phyloP scores from a whole-genome alignment of 2,113 vertebrate species.

The Tachysurus vachellii region DNA sequence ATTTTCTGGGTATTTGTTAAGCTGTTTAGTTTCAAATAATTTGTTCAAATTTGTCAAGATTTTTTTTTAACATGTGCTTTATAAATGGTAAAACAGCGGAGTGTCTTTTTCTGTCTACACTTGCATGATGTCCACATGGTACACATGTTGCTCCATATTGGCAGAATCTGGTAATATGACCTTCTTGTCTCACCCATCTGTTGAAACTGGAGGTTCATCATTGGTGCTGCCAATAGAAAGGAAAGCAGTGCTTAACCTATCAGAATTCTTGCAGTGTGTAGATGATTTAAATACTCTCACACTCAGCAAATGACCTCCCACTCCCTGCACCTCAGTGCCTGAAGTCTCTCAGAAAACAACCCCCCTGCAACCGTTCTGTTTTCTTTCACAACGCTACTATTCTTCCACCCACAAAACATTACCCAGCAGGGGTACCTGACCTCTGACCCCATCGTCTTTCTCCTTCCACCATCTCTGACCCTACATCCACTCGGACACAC shows the following conservation, averaged over 20 bases:
- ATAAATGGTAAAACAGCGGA: not conserved
- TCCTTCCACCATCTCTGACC: constrained; percentile 54
- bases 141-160: constrained; percentile 24
- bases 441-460: constrained; percentile 61
- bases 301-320: constrained; percentile 1
- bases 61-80: not conserved
- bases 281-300: not conserved
- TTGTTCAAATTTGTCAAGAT: not conserved
- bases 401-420: constrained; percentile 62
- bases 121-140: not conserved
- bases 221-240: not conserved
- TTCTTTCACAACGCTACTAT: constrained; percentile 60
- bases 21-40: not conserved
- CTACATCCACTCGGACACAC: constrained; percentile 43
- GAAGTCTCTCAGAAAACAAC: constrained; percentile 31
- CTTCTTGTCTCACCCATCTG: not conserved
- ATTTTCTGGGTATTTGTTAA: not conserved
- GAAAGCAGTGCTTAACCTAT: not conserved
- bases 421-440: constrained; percentile 57
- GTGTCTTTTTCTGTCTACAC: not conserved
- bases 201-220: not conserved
- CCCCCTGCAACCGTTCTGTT: constrained; percentile 43
- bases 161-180: not conserved
- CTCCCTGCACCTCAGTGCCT: constrained; percentile 13
- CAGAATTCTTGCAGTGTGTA: not conserved